Evolutionary conservation across 2,113 vertebrate species (phyloP).

Genomic region (Herpailurus yagouaroundi): DNA sequence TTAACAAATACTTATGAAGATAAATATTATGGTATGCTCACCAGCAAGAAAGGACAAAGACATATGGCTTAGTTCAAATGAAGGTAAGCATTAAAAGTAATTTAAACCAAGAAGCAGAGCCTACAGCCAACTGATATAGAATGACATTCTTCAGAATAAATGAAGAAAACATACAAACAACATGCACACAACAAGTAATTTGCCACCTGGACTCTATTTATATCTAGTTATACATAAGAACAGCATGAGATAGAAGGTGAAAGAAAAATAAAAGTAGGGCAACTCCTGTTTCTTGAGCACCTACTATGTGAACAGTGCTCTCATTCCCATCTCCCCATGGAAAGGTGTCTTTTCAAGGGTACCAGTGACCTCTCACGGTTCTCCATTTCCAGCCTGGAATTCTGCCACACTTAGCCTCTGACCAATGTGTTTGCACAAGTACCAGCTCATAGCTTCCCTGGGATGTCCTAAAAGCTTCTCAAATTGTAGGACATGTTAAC

Average conservation of each 20-base stretch:
- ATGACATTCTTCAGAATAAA: background rate
- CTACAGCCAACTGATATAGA: background rate
- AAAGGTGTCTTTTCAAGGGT: background rate
- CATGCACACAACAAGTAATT: background rate
- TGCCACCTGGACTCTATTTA: background rate
- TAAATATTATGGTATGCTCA: background rate
- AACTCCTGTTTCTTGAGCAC: background rate
- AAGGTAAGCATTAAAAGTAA: background rate
- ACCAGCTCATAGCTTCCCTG: background rate
- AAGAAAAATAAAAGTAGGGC: background rate
- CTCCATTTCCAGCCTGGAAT: background rate
- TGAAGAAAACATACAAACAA: background rate
- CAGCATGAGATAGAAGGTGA: background rate
- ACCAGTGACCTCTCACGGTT: background rate
- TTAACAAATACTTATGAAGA: slow-evolving; percentile 34
- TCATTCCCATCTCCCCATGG: background rate
- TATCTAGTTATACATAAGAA: background rate
- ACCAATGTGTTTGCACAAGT: background rate
- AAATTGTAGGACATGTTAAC: background rate
- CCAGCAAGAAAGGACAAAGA: background rate
- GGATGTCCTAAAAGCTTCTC: background rate
- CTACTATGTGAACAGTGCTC: background rate
- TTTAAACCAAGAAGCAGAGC: background rate
- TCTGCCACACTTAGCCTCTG: background rate
- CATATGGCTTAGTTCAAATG: slow-evolving; percentile 1